Evolutionary conservation across 2,797 vertebrate species (phyloP), one percentile per base, ranked within the genome.

Genomic region (Sebastes dallii): DNA sequence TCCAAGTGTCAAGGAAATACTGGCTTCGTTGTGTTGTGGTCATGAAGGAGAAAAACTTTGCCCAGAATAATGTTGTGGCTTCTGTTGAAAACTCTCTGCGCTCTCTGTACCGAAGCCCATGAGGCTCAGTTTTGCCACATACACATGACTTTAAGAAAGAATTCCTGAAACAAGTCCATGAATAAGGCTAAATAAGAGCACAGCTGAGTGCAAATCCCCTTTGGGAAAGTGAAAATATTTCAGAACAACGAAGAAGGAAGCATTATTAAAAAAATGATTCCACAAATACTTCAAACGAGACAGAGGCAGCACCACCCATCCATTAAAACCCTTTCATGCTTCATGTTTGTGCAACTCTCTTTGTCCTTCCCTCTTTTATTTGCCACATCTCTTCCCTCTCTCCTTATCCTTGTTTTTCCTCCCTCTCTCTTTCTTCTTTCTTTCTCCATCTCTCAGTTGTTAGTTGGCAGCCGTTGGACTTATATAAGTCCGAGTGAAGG

Each of bases 401-500:
- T 74, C 18, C 42, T 24, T 32, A 27, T 80, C 58, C 29, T 56
- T 34, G 34, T 64, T 76, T 70, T 55, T 11, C 25, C 58, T 64
- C n/a, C 4, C 2, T 58, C 5, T 34, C 3, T 18, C 6, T 65
- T 18, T 66, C 65, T 66, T 71, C 36, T 39, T 27, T 67, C 27
- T 72, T 10, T 56, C 20, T 71, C 13, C 12, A 55, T 58, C 66
- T 58, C 62, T 77, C 29, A 18, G n/a, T n/a, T 75, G 27, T 30
- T 66, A 80, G 65, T 71, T 86, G 87, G 82, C 86, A 87, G 75
- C 55, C 4, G 12, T 68, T 62, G 54, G 46, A 61, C 79, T 93
- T 92, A 92, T 81, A 76, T 88, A 92, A 93, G 71, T 80, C 69
- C 61, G 74, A 67, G 34, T 22, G 73, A 27, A 52, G 55, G 8